Evolutionary conservation across 2,113 vertebrate species (phyloP), one percentile per base, ranked within the genome.

Genomic region (Gobiocypris rarus): DNA sequence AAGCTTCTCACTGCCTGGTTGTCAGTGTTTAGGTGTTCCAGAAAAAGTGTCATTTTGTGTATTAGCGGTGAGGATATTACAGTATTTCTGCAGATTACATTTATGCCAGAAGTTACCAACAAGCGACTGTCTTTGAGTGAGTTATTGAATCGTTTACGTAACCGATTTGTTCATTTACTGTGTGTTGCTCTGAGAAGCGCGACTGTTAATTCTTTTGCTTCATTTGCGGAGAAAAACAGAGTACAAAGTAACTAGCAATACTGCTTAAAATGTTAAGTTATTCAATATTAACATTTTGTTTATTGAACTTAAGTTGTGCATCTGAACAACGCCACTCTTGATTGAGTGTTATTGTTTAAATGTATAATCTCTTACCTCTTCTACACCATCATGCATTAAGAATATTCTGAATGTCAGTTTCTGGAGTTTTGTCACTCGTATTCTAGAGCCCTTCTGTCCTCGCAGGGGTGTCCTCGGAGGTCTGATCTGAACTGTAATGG

Each of bases 401-500:
- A 88, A 91, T 88, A 95, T 88, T 69, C 88, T 91, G 87, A 90
- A 93, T 2, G 4, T 75, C 78, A 94, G 88, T 11, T 52, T 85
- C 4, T 89, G 91, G 5, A 93, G 89, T 89, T 91, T 95, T 24
- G 61, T 86, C 75, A 92, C 84, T 5, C 83, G 78, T 59, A 90
- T 54, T 59, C 76, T 81, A 26, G 22, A 48, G 26, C 86, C 87
- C 19, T n/a, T 81, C 9, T 70, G 31, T 71, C 89, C 87, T 38
- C 70, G 84, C 41, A 71, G 45, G 2, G 90, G 86, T 0, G 26
- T 79, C 45, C 73, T 87, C 0, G 92, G 90, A 4, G 91, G 81
- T 75, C 67, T 89, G 86, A 94, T 82, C 1, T 61, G 91, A 38
- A 95, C 92, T 84, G 90, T 84, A 19, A 95, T 85, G 69, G 89